Evolutionary conservation across 2,113 vertebrate species (phyloP), one percentile per base, ranked within the genome.

Genomic region (Ceyx melanurus): DNA sequence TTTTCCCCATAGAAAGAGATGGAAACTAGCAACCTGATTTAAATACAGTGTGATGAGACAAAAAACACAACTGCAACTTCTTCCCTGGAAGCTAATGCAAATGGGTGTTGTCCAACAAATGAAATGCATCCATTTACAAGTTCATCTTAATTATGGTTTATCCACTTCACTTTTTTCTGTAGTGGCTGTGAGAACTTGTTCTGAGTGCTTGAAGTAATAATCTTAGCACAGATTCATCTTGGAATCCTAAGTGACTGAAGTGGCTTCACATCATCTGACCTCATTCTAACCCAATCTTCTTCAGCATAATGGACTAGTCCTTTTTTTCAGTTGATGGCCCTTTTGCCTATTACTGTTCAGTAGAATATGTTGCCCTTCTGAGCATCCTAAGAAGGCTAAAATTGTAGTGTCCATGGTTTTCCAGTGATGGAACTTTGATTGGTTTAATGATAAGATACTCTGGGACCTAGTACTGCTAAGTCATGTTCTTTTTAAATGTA

Each of bases 131-230:
- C 29, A 0, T 89, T 95, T 95, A 93, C 64, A 89, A 76, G 87
- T 84, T 94, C 72, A 60, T 91, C 77, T 94, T 96, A 94, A 93
- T 96, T 93, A 92, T 48, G 62, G 82, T 82, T 91, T 92, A 68
- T 86, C 66, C 5, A 5, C 87, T 87, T 96, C 4, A 1, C 58
- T 68, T 91, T 92, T 85, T 80, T 54, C 40, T 85, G 70, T 60
- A 74, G 75, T 4, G 22, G 9, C 75, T 93, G 90, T 95, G 88
- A 82, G 83, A 94, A 89, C 88, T 92, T 92, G 83, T 91, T 77
- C 53, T 6, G 29, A 62, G 42, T 46, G 13, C 54, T 66, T 87
- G 71, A 75, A 86, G 33, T 62, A 71, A 29, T 84, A 84, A 74
- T 92, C 78, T 90, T 60, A 67, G 20, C 22, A 23, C 35, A 1